Percentiles rank a stretch among this genome's conserved stretches.
phyloP scores from a whole-genome alignment of 2,113 vertebrate species.

The Natator depressus region DNA sequence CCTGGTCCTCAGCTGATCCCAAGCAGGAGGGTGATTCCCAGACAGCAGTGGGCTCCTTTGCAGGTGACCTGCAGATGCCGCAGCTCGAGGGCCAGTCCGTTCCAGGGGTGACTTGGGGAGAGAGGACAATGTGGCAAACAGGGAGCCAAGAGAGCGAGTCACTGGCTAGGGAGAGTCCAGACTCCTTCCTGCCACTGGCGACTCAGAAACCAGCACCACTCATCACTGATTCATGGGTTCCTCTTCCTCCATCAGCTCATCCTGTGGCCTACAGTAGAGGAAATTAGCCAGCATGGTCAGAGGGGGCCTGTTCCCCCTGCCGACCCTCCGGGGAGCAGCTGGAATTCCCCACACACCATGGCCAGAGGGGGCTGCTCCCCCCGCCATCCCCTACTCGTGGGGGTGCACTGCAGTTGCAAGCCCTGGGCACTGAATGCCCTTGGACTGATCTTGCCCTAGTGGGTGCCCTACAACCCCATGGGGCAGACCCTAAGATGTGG shows the following conservation, averaged over 20 bases:
- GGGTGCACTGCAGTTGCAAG: background rate
- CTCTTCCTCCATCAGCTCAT: conserved; percentile 78
- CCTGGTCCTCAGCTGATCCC: background rate
- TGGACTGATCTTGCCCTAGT: background rate
- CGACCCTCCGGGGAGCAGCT: fast-evolving
- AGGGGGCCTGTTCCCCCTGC: background rate
- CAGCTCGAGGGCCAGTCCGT: background rate
- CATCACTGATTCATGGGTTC: conserved; percentile 73
- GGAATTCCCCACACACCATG: fast-evolving
- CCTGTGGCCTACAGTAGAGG: conserved; percentile 57
- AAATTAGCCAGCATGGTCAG: fast-evolving
- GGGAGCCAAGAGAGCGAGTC: background rate
- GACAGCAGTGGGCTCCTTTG: background rate
- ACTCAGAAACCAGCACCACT: background rate
- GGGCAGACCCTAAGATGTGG: background rate
- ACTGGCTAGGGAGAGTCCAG: background rate
- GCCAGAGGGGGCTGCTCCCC: no score
- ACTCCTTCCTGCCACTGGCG: conserved; percentile 10
- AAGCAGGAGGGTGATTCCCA: background rate
- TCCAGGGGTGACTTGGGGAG: background rate
- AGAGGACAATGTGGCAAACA: background rate
- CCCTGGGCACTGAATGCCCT: background rate
- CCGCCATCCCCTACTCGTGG: background rate
- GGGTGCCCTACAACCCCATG: background rate
- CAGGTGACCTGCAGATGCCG: background rate